Evolutionary conservation across 1,140 invertebrate species (phyloP).

Genomic region (Philopotamus ludificatus): DNA sequence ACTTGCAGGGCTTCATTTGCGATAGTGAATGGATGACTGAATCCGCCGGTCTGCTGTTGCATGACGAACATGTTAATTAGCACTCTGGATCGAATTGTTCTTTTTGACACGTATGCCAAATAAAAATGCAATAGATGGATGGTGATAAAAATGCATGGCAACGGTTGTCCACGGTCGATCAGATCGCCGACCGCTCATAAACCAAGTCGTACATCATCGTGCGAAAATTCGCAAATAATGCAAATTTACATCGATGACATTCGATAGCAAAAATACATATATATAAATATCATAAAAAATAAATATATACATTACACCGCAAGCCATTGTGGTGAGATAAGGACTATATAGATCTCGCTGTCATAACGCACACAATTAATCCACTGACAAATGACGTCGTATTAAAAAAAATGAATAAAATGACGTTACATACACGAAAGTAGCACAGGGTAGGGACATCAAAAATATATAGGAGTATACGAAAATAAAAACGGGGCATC

Average conservation of each 20-base stretch:
- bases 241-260: background rate
- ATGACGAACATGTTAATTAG: slow-evolving; percentile 28
- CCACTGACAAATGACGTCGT: background rate
- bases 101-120: slow-evolving; percentile 8
- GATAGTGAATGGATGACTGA: too few species aligned
- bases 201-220: background rate
- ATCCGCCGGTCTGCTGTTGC: too few species aligned
- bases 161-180: slow-evolving; percentile 6
- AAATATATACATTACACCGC: too few species aligned
- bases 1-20: too few species aligned
- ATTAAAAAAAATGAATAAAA: background rate
- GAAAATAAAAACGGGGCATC: too few species aligned
- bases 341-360: background rate
- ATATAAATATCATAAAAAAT: too few species aligned
- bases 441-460: background rate
- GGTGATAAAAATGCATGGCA: slow-evolving; percentile 6
- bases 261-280: background rate
- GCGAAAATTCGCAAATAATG: background rate
- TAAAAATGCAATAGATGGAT: slow-evolving; percentile 7
- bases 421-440: background rate
- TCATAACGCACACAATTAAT: background rate
- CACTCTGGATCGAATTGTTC: slow-evolving; percentile 2
- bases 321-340: background rate
- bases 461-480: too few species aligned
- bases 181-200: background rate